These are phyloP conservation scores for Therioaphis trifolii DNA, from an alignment of 2,888 invertebrate species.

Conservation along the genomic window DNA sequence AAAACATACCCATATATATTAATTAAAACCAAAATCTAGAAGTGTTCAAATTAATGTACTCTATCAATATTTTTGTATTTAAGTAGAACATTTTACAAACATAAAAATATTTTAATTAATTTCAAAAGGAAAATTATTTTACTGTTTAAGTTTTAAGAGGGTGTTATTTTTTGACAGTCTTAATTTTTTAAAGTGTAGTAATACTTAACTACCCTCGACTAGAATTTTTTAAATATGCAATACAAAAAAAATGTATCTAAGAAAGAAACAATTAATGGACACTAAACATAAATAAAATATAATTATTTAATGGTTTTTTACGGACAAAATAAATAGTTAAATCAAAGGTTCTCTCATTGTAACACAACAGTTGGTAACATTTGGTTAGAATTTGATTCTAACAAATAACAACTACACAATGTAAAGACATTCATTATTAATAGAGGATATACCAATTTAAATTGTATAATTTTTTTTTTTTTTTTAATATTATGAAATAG, in stretches of 20 bases:
- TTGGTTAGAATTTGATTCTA: conserved; percentile 29
- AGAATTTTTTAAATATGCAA: not conserved
- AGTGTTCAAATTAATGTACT: not conserved
- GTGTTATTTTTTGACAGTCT: not conserved
- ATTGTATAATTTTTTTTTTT: no score
- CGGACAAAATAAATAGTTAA: not conserved
- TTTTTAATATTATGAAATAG: no score
- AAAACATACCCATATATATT: not conserved
- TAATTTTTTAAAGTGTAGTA: not conserved
- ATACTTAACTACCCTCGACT: not conserved
- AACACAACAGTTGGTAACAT: not conserved
- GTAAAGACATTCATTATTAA: not conserved
- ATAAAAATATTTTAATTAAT: no score
- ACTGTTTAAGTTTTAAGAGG: not conserved
- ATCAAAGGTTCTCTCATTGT: not conserved
- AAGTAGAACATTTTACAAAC: not conserved
- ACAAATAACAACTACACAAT: not conserved
- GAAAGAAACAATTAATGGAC: not conserved
- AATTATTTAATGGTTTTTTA: not conserved
- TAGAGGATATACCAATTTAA: not conserved
- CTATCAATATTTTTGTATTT: not conserved
- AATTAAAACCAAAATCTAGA: not conserved
- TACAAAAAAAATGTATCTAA: not conserved
- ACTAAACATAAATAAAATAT: not conserved
- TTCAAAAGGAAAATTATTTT: not conserved